These are phyloP conservation scores for Corythaixoides concolor DNA, from an alignment of 2,113 vertebrate genomes.

Conservation along the genomic window DNA sequence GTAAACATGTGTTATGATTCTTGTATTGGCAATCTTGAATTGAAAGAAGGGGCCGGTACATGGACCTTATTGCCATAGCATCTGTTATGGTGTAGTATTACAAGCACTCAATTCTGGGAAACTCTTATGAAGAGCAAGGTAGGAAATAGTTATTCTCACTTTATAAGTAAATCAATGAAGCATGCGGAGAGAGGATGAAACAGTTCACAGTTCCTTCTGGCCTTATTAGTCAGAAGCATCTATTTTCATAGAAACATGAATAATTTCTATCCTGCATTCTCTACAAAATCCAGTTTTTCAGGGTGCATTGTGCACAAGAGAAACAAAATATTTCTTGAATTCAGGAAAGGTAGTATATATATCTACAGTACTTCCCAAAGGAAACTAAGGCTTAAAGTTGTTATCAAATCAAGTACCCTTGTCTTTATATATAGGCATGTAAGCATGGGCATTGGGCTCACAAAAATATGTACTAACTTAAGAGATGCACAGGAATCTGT, in stretches of 20 bases:
- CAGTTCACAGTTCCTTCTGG: neutral
- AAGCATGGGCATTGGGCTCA: neutral
- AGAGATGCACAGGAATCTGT: neutral
- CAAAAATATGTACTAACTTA: neutral
- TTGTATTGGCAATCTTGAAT: neutral
- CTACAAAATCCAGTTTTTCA: neutral
- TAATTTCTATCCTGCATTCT: neutral
- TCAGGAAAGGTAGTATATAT: neutral
- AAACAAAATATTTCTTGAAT: neutral
- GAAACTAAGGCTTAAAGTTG: neutral
- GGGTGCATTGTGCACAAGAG: neutral
- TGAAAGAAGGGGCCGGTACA: neutral
- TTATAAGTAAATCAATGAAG: neutral
- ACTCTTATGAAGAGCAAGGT: neutral
- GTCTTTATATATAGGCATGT: neutral
- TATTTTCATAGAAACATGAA: neutral
- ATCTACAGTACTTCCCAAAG: neutral
- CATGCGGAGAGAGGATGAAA: neutral
- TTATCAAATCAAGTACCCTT: neutral
- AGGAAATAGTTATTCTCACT: neutral
- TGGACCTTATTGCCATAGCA: neutral
- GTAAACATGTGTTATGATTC: neutral
- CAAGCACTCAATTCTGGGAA: neutral
- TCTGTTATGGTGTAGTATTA: neutral
- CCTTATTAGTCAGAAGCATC: neutral